Percentiles rank a stretch among this genome's conserved stretches.
phyloP scores from a whole-genome alignment of 2,797 vertebrate genomes.

The Cyprinella venusta region DNA sequence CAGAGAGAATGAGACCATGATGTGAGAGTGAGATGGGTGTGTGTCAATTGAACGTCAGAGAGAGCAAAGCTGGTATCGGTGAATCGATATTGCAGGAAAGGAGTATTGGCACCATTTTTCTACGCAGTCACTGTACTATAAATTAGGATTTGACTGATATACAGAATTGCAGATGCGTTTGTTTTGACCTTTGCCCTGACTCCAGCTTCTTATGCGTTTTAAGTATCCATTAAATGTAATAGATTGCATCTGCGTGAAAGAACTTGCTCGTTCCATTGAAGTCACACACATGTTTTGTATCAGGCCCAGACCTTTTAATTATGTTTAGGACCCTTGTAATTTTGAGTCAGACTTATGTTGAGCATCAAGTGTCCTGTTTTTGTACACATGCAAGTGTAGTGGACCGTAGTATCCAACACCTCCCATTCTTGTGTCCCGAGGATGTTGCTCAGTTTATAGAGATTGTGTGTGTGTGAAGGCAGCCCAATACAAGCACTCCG shows the following conservation, averaged over 20 bases:
- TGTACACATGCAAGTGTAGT: constrained; percentile 24
- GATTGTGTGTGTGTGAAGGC: constrained; percentile 7
- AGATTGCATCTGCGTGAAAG: constrained; percentile 33
- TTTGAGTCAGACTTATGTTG: not conserved
- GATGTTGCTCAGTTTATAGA: not conserved
- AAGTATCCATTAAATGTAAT: constrained; percentile 23
- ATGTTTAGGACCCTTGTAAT: not conserved
- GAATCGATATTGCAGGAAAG: no score
- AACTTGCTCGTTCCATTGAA: not conserved
- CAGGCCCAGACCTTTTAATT: not conserved
- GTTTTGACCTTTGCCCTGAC: constrained; percentile 5
- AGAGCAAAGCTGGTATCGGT: no score
- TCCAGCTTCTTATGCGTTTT: not conserved
- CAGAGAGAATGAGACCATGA: no score
- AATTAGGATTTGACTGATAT: constrained; percentile 1
- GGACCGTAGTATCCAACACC: constrained; percentile 15
- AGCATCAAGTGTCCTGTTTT: not conserved
- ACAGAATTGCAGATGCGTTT: not conserved
- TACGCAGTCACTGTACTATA: not conserved
- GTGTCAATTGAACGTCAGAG: no score
- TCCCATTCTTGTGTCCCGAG: constrained; percentile 42
- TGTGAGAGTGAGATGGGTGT: no score
- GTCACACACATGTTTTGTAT: constrained; percentile 36
- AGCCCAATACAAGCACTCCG: not conserved
- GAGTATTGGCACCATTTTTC: not conserved